Evolutionary conservation across 2,797 vertebrate species (phyloP), one percentile per base, ranked within the genome.

Genomic region (Apodemus agrarius): DNA sequence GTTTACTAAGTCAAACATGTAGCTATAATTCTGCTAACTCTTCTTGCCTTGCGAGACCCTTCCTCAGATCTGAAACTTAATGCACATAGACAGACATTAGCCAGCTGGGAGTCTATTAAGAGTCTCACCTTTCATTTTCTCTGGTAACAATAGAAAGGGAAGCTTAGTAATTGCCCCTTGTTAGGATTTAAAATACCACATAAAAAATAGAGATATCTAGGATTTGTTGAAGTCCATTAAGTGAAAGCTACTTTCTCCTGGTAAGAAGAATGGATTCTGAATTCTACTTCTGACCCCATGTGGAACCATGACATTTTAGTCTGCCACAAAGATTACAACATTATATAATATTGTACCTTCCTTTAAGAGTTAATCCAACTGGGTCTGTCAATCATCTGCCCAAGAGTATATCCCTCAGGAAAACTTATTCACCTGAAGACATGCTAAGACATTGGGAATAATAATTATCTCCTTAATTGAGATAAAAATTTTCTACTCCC

Each of bases 221-320:
- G 43, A n/a, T 72, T 26, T 1, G 3, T 52, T 49, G 63, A n/a
- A 52, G 34, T 72, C 84, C 65, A 54, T 86, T 86, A 54, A 67
- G 83, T 19, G 17, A 67, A 85, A 67, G 83, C 63, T 85, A n/a
- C 43, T 85, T 85, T 85, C 63, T 85, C 31, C 63, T 85, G 63
- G 43, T 46, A 84, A 67, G 31, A 85, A 46, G 63, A n/a, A n/a
- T 85, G 63, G 31, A 67, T 67, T 67, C 63, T 85, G 63, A 67
- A 67, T 85, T 67, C 63, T 85, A 21, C 43, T 46, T 85, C 83
- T 86, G 46, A 72, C 65, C 84, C 46, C 22, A 8, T 52, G 46
- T 72, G 84, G 65, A 72, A 86, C 52, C 65, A 86, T 86, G 84
- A 54, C 65, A 72, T 87, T 87, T 87, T 87, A 87, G 72, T 72